A percentile compares a stretch with the other conserved stretches of the same genome.
These are phyloP conservation scores for Andinoacara biseriatus DNA, from an alignment of 2,113 vertebrate species.

Conservation along the genomic window DNA sequence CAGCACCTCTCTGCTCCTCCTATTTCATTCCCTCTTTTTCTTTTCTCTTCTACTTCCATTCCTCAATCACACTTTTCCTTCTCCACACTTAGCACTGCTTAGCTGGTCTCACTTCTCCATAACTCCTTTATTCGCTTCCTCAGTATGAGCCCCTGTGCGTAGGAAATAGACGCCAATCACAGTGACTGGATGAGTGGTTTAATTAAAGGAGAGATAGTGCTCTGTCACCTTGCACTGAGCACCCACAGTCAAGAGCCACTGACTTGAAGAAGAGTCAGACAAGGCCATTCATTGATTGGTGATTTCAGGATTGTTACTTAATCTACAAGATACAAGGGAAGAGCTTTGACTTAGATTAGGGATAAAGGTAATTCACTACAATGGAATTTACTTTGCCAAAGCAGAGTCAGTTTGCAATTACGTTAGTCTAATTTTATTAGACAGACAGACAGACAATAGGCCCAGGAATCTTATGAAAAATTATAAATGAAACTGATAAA, in stretches of 20 bases:
- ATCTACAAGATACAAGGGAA: slow-evolving; percentile 31
- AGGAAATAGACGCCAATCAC: slow-evolving; percentile 59
- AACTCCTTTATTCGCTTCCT: background rate
- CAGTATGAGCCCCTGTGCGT: slow-evolving; percentile 40
- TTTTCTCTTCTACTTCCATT: slow-evolving; percentile 9
- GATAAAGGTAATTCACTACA: slow-evolving; percentile 40
- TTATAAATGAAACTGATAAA: background rate
- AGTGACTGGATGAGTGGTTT: slow-evolving; percentile 52
- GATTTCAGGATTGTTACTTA: slow-evolving; percentile 50
- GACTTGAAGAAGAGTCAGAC: slow-evolving; percentile 43
- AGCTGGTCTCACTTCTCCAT: slow-evolving; percentile 23
- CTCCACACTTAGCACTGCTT: background rate
- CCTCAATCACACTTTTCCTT: slow-evolving; percentile 2
- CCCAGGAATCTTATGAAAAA: background rate
- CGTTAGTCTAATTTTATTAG: background rate
- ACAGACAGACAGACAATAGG: background rate
- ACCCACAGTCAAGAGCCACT: slow-evolving; percentile 58
- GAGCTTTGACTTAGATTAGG: slow-evolving; percentile 53
- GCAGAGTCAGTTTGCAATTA: background rate
- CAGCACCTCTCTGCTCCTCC: background rate
- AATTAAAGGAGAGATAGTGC: slow-evolving; percentile 61
- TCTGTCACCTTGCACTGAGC: slow-evolving; percentile 61
- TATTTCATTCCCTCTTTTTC: background rate
- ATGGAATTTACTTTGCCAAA: slow-evolving; percentile 8
- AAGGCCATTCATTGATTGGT: slow-evolving; percentile 60